Evolutionary conservation across 2,797 vertebrate genomes (phyloP).

Genomic region (Florisuga fusca): DNA sequence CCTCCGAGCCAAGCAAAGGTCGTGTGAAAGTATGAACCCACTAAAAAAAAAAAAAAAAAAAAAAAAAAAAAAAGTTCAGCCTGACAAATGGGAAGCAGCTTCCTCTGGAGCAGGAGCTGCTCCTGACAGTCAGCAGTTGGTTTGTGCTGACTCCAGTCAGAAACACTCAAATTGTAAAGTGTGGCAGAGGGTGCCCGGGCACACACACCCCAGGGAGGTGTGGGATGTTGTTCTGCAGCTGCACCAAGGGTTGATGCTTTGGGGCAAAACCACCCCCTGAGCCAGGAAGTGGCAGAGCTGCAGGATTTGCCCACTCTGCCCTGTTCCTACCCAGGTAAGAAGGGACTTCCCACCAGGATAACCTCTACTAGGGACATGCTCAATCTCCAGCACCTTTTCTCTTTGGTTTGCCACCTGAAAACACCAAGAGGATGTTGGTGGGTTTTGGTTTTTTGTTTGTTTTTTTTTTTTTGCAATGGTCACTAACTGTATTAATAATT

Average conservation of each 20-base stretch:
- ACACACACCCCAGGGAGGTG: accelerated
- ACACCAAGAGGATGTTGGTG: neutral
- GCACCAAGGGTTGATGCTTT: accelerated
- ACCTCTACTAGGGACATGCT: accelerated
- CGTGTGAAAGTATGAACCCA: neutral
- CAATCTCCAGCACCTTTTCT: neutral
- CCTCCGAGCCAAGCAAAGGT: neutral
- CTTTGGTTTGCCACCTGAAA: neutral
- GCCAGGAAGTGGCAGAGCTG: accelerated
- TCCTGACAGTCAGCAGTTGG: neutral
- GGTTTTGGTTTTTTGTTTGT: too few relatives aligned
- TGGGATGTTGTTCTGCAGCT: neutral
- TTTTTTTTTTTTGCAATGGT: neutral
- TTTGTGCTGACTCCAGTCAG: neutral
- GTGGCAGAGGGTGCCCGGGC: accelerated
- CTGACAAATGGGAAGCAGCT: neutral
- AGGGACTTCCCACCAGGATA: accelerated
- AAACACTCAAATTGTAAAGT: neutral
- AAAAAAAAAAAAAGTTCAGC: neutral
- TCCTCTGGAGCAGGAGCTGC: neutral
- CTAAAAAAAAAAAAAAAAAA: neutral
- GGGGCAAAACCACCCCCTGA: accelerated
- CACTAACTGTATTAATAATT: neutral
- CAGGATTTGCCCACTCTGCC: neutral
- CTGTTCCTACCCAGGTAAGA: accelerated